phyloP scores from a whole-genome alignment of 2,797 vertebrate species.

The Gallinago nigripennis region DNA sequence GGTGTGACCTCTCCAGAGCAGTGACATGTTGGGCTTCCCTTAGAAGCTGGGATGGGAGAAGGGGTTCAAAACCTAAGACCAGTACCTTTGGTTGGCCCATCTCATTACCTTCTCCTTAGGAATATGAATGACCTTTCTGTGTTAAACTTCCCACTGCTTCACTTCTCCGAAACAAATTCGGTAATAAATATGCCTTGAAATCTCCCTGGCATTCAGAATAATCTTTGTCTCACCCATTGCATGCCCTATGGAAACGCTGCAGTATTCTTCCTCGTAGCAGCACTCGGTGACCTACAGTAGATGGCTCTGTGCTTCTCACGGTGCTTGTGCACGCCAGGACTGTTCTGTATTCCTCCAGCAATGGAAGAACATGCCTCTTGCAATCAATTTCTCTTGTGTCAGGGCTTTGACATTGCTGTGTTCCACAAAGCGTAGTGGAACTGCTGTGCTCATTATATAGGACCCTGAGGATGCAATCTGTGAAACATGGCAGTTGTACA shows the following conservation, averaged over 20 bases:
- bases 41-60: background rate
- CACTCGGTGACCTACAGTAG: background rate
- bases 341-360: constrained; percentile 15
- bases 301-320: background rate
- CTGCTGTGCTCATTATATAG: background rate
- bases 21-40: background rate
- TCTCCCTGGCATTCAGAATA: background rate
- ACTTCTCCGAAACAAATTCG: background rate
- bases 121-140: background rate
- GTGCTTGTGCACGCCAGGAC: background rate
- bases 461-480: constrained; percentile 36
- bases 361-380: background rate
- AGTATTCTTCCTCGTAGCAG: background rate
- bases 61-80: background rate
- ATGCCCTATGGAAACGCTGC: background rate
- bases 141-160: background rate
- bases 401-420: constrained; percentile 1
- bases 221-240: background rate
- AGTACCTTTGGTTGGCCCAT: background rate
- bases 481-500: background rate
- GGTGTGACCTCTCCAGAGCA: background rate
- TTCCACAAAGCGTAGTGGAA: background rate
- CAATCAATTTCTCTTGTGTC: constrained; percentile 7
- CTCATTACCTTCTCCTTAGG: background rate
- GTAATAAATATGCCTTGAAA: background rate